These are phyloP conservation scores for Osedax frankpressi DNA, from an alignment of 2,888 invertebrate species.

Conservation along the genomic window DNA sequence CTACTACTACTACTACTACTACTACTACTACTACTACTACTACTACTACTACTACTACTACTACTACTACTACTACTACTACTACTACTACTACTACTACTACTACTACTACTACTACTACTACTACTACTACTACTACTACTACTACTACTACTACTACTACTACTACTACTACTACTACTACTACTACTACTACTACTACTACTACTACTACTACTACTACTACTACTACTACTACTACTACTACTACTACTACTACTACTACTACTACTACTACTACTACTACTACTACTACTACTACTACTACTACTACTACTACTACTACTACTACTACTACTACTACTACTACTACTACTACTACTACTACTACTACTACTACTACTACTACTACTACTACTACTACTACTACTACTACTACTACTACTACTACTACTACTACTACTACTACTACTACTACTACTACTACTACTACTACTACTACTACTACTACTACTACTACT, in stretches of 20 bases:
- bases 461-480: conserved; percentile 11
- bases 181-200: background rate
- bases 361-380: conserved; percentile 21
- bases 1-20: background rate
- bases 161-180: background rate
- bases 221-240: background rate
- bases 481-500: conserved; percentile 17
- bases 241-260: background rate
- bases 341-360: conserved; percentile 20
- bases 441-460: conserved; percentile 14
- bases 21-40: background rate
- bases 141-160: background rate
- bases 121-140: background rate
- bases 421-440: conserved; percentile 21
- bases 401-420: conserved; percentile 12
- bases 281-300: conserved; percentile 19
- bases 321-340: conserved; percentile 6
- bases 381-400: conserved; percentile 20
- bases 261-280: conserved; percentile 7
- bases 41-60: background rate
- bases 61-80: background rate
- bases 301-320: conserved; percentile 17
- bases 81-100: background rate
- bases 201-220: background rate
- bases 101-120: background rate